phyloP scores from a whole-genome alignment of 2,797 vertebrate genomes.

The Rhodeus uyekii region DNA sequence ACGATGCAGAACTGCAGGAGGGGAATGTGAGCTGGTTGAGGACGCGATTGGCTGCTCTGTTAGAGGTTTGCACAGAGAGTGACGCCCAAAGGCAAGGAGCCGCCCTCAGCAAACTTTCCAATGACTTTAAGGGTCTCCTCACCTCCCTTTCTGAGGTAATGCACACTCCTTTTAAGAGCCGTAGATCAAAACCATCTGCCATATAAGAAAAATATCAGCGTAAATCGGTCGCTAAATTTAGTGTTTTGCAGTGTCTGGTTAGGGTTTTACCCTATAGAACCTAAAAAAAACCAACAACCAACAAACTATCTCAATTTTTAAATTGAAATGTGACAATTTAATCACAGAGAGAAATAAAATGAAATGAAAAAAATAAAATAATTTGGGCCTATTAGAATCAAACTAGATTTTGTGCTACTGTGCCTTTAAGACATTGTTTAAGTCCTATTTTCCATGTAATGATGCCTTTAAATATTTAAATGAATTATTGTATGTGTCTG shows the following conservation, averaged over 20 bases:
- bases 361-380: background rate
- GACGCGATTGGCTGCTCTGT: slow-evolving; percentile 82
- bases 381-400: background rate
- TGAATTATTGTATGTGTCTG: slow-evolving; percentile 10
- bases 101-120: slow-evolving; percentile 83
- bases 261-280: background rate
- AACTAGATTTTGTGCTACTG: background rate
- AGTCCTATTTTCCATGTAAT: background rate
- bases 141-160: slow-evolving; percentile 85
- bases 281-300: background rate
- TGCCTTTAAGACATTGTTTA: background rate
- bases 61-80: slow-evolving; percentile 80
- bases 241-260: background rate
- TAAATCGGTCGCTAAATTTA: background rate
- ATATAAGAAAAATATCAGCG: background rate
- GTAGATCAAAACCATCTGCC: background rate
- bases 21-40: slow-evolving; percentile 90
- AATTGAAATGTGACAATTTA: too few relatives aligned
- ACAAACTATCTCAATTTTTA: background rate
- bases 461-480: background rate
- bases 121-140: slow-evolving; percentile 84
- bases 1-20: slow-evolving; percentile 80
- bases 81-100: slow-evolving; percentile 85
- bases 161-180: background rate
- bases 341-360: background rate